Evolutionary conservation across 2,888 invertebrate genomes (phyloP).

Genomic region (Uropetala carovei): DNA sequence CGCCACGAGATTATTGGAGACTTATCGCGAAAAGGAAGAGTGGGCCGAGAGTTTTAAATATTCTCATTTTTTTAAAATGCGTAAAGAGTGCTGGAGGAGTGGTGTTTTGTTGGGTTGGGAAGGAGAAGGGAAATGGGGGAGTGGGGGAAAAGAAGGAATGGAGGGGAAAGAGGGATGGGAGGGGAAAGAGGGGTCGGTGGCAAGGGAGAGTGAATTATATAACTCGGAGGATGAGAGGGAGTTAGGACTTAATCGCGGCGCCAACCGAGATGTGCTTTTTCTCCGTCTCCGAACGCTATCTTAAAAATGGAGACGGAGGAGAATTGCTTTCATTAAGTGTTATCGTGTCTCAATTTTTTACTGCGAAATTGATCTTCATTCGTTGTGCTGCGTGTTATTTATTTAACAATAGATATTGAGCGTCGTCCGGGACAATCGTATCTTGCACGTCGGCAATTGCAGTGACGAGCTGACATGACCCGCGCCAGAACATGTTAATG

Average conservation of each 20-base stretch:
- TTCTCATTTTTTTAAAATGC: not conserved
- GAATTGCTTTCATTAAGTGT: not conserved
- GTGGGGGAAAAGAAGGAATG: not conserved
- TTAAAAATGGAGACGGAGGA: not conserved
- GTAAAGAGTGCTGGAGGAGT: not conserved
- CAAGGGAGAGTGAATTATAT: not conserved
- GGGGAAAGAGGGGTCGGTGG: not conserved
- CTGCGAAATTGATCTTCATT: too few relatives aligned
- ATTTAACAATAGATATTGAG: too few relatives aligned
- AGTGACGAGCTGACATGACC: too few relatives aligned
- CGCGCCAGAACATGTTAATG: too few relatives aligned
- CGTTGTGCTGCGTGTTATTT: too few relatives aligned
- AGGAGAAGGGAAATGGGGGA: not conserved
- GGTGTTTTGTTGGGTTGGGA: not conserved
- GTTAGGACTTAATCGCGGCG: not conserved
- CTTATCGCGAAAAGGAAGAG: slow-evolving; percentile 11
- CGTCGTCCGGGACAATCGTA: too few relatives aligned
- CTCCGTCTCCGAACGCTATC: not conserved
- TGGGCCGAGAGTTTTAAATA: not conserved
- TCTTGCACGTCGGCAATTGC: too few relatives aligned
- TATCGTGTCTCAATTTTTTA: too few relatives aligned
- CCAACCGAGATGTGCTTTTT: not conserved
- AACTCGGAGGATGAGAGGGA: not conserved
- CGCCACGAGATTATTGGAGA: slow-evolving; percentile 34
- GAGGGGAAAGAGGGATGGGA: not conserved